Evolutionary conservation across 1,140 invertebrate species (phyloP), one percentile per base, ranked within the genome.

Genomic region (Drosophila guanche): DNA sequence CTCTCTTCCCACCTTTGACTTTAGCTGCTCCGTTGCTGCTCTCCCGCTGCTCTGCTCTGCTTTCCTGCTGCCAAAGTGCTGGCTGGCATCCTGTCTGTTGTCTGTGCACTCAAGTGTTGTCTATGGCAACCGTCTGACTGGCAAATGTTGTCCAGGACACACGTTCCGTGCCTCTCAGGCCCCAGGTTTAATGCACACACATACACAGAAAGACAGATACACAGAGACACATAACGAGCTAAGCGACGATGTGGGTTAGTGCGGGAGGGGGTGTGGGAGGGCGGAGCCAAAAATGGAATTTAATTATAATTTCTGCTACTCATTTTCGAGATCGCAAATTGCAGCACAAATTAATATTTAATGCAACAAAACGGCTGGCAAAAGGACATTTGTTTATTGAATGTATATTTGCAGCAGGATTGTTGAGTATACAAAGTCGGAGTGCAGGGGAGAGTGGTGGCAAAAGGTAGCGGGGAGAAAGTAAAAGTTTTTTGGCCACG

Each of bases 281-380:
- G 25, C 7, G 5, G 7, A 10, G 14, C 33, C 33, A 12, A 37
- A 37, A 55, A 75, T 68, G 81, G 81, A 86, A 86, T 86, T 86
- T 86, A 86, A 86, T 86, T 86, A 86, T 88, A 81, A 86, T 74
- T 86, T 86, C 73, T 86, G 78, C 68, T 88, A 86, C 81, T 86
- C 88, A 88, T 86, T 86, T 88, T 78, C 81, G 81, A 78, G 78
- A 78, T 78, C 27, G 65, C 33, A 53, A 84, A 75, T 67, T 63
- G 75, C 51, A 79, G 80, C 80, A 77, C 73, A 80, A 66, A 85
- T 85, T 80, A 86, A 85, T 85, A 77, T 76, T 86, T 86, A 85
- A 85, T 85, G 73, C 80, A 80, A 48, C 29, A 68, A 65, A 47
- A 55, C 25, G 65, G 72, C 67, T 74, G 57, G 47, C 56, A 52